Conservation (phyloP, 1,140 invertebrate genomes). For the Drosophila sulfurigaster region DNA sequence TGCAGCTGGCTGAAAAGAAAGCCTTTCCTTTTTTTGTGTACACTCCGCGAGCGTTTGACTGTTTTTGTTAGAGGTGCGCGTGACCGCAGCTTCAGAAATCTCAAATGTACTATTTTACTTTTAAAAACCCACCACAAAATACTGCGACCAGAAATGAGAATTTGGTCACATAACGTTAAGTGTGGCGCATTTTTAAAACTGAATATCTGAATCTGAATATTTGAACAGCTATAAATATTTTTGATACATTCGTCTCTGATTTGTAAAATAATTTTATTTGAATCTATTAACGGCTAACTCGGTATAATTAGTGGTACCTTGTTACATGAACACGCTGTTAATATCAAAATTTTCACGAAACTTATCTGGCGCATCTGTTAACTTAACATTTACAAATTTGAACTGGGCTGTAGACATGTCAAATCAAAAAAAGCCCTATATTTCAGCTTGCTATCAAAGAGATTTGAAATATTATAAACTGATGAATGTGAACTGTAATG, state of each 20-base stretch:
- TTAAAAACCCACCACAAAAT: not conserved
- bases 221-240: too few species aligned
- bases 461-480: not conserved
- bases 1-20: constrained; percentile 59
- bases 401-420: not conserved
- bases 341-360: too few species aligned
- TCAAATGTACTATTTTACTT: not conserved
- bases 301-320: too few species aligned
- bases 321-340: too few species aligned
- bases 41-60: constrained; percentile 45
- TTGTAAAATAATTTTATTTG: too few species aligned
- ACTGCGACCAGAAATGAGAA: not conserved
- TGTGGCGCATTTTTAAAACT: not conserved
- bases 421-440: constrained; percentile 7
- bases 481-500: constrained; percentile 33
- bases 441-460: not conserved
- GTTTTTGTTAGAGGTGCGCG: constrained; percentile 10
- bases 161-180: not conserved
- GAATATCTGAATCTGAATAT: too few species aligned
- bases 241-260: too few species aligned
- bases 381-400: not conserved
- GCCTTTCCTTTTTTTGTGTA: constrained; percentile 57
- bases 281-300: too few species aligned
- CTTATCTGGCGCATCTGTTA: not conserved
- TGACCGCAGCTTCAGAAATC: not conserved